Evolutionary conservation across 23 tunicate species (phyloP), one percentile per base, ranked within the genome.

Genomic region (Ascidia mentula): DNA sequence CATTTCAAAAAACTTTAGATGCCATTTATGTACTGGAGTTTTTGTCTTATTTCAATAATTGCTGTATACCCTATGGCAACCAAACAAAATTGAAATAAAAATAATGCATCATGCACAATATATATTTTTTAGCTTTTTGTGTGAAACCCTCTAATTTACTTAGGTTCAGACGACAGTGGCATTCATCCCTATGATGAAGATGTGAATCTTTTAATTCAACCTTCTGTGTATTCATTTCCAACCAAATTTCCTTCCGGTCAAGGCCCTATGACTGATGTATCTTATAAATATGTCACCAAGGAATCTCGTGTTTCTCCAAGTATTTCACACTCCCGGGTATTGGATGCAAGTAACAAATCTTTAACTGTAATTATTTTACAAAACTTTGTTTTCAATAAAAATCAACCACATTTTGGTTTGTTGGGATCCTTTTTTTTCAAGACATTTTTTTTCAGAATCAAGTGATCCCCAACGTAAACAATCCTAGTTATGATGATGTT

Each of bases 161-260:
- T 32, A 87, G 92, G 83, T 40, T 87, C 92, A 18, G 86, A 75
- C 65, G 92, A 87, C 72, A 87, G 92, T 37, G 92, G 92, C 28
- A 87, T 87, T 26, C 86, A 81, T 65, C 92, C 73, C 12, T 75
- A 81, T 45, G 92, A 87, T 34, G 90, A 86, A 9, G 92, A 87
- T 5, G 40, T 46, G 0, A 59, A 26, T 20, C 32, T 73, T 59
- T 45, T 61, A 31, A 26, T 37, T 22, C 38, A 60, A 26, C 69
- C 83, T 31, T 39, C 73, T 53, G 24, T 53, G 65, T 53, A 53
- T 28, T 20, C 65, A 5, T 53, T 20, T 53, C 65, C 65, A 3
- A 53, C 13, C 24, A 53, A 53, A 1, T 53, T 53, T 26, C 65
- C 65, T 20, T 20, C 65, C 22, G 24, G 13, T 53, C 65, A 53